Evolutionary conservation across 2,888 invertebrate genomes (phyloP).

Genomic region (Vesta saturnalis): DNA sequence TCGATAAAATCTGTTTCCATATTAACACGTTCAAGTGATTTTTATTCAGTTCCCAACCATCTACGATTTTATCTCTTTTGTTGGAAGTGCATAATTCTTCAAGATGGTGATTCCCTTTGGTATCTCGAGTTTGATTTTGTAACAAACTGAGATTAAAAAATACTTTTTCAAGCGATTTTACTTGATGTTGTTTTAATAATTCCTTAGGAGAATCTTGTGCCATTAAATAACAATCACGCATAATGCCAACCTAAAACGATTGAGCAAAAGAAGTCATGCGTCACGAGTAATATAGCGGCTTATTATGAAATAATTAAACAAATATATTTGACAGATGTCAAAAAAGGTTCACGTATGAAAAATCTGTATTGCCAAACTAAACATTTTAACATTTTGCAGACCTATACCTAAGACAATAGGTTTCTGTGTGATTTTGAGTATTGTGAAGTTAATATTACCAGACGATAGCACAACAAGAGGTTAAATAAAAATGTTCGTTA

Average conservation of each 20-base stretch:
- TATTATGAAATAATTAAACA: no score
- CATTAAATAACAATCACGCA: slow-evolving; percentile 84
- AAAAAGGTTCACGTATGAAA: no score
- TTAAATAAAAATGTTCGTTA: no score
- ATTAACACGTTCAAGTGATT: slow-evolving; percentile 77
- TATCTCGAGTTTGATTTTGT: slow-evolving; percentile 66
- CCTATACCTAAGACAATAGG: no score
- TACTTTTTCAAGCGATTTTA: slow-evolving; percentile 81
- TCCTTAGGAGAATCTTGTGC: slow-evolving; percentile 83
- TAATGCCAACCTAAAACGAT: slow-evolving; percentile 81
- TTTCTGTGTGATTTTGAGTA: no score
- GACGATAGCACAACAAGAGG: no score
- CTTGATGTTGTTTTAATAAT: slow-evolving; percentile 75
- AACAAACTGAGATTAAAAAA: slow-evolving; percentile 82
- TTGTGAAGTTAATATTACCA: no score
- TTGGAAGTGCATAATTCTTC: background rate
- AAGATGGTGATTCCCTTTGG: background rate
- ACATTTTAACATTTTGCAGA: no score
- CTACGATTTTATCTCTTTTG: background rate
- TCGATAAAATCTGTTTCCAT: slow-evolving; percentile 90
- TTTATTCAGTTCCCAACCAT: background rate
- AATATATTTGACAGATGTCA: no score
- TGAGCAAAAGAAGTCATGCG: no score
- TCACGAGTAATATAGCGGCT: no score
- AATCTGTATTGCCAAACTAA: no score